These are phyloP conservation scores for Ectropis crepuscularia DNA, from an alignment of 2,888 invertebrate genomes.

Conservation along the genomic window DNA sequence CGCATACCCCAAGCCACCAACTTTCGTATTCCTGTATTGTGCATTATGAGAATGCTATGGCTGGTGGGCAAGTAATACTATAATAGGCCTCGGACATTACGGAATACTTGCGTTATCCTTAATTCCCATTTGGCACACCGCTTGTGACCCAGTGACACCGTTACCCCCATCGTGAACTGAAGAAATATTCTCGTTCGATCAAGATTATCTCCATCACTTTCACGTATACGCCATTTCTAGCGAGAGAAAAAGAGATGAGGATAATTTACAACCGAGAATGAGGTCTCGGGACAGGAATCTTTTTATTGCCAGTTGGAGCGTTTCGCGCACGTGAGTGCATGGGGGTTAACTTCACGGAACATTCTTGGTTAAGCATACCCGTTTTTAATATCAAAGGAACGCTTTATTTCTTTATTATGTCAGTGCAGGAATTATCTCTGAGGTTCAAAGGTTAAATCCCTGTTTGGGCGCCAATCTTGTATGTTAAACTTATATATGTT, in stretches of 20 bases:
- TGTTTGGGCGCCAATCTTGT: too few species aligned
- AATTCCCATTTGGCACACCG: slow-evolving; percentile 30
- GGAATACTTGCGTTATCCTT: slow-evolving; percentile 12
- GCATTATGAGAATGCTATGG: too few species aligned
- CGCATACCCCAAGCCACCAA: too few species aligned
- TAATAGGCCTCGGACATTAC: slow-evolving; percentile 10
- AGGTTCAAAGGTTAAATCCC: too few species aligned
- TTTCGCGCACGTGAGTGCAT: slow-evolving; percentile 32
- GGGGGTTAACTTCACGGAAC: slow-evolving; percentile 28
- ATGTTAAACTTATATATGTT: too few species aligned
- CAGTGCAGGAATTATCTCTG: background rate
- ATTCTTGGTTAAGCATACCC: slow-evolving; percentile 26
- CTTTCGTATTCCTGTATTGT: too few species aligned
- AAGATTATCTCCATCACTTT: background rate
- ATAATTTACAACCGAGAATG: background rate
- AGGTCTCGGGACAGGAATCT: slow-evolving; percentile 47
- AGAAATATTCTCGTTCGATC: slow-evolving; percentile 45
- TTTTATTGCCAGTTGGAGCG: slow-evolving; percentile 50
- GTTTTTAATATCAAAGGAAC: slow-evolving; percentile 31
- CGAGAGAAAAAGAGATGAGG: background rate
- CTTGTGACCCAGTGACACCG: slow-evolving; percentile 61
- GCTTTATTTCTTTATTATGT: slow-evolving; percentile 14
- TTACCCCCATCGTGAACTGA: slow-evolving; percentile 33
- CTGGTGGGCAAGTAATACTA: background rate
- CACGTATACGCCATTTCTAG: background rate